Evolutionary conservation across 2,113 vertebrate genomes (phyloP).

Genomic region (Xyrauchen texanus): DNA sequence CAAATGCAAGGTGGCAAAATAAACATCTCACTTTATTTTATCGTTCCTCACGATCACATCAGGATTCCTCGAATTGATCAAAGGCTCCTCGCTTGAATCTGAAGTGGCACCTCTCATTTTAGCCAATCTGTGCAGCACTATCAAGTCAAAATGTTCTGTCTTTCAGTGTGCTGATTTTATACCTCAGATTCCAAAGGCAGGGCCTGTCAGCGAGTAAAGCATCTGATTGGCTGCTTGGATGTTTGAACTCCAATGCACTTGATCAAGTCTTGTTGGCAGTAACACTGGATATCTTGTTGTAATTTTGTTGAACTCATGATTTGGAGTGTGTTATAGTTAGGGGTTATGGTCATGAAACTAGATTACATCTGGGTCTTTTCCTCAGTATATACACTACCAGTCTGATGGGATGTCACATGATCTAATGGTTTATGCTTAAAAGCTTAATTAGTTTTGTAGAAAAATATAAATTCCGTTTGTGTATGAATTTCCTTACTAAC

Average conservation of each 20-base stretch:
- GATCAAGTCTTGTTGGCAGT: neutral
- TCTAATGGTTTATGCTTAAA: too few relatives aligned
- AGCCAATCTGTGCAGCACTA: neutral
- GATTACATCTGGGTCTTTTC: too few relatives aligned
- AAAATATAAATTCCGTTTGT: too few relatives aligned
- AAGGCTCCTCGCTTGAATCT: conserved; percentile 47
- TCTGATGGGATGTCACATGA: too few relatives aligned
- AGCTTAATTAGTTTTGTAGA: too few relatives aligned
- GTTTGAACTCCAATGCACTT: neutral
- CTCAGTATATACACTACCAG: too few relatives aligned
- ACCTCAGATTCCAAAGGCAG: neutral
- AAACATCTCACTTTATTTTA: conserved; percentile 59
- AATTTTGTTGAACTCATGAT: too few relatives aligned
- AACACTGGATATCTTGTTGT: neutral
- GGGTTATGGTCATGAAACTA: too few relatives aligned
- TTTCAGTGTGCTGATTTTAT: conserved; percentile 13
- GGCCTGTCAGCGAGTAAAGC: neutral
- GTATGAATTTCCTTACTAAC: too few relatives aligned
- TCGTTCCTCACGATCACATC: conserved; percentile 52
- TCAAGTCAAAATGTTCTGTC: neutral
- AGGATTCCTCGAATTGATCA: conserved; percentile 42
- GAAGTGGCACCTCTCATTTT: conserved; percentile 58
- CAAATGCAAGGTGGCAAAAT: neutral
- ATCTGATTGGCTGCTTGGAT: neutral
- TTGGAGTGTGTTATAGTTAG: too few relatives aligned